phyloP scores from a whole-genome alignment of 2,888 invertebrate genomes.

The Drosophila bunnanda region DNA sequence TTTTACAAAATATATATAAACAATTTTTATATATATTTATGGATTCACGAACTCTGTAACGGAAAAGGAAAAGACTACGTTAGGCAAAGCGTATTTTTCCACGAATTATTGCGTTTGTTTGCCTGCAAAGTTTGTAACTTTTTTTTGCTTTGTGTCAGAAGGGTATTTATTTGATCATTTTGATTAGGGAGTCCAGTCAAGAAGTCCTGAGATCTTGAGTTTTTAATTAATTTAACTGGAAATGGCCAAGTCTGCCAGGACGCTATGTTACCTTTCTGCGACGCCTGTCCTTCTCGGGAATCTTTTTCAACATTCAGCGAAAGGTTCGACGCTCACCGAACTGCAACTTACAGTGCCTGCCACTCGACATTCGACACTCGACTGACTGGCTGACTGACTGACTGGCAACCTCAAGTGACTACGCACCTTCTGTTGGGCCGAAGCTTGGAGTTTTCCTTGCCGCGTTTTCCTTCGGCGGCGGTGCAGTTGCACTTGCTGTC shows the following conservation, averaged over 20 bases:
- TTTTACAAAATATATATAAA: constrained; percentile 12
- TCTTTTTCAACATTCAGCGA: not conserved
- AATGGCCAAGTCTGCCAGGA: not conserved
- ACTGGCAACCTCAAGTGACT: constrained; percentile 59
- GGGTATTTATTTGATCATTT: not conserved
- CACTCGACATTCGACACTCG: constrained; percentile 42
- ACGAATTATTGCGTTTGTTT: constrained; percentile 43
- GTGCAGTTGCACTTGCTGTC: constrained; percentile 1
- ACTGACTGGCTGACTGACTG: constrained; percentile 17
- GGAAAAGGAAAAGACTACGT: constrained; percentile 38
- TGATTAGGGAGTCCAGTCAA: not conserved
- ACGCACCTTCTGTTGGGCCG: constrained; percentile 64
- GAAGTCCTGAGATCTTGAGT: too few relatives aligned
- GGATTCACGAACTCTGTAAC: constrained; percentile 12
- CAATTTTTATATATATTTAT: not conserved
- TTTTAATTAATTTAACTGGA: constrained; percentile 1
- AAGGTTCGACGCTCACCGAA: not conserved
- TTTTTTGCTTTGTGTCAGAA: not conserved
- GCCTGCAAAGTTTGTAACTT: constrained; percentile 8
- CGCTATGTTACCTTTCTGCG: not conserved
- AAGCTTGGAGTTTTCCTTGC: not conserved
- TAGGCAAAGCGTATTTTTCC: constrained; percentile 61
- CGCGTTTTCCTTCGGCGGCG: constrained; percentile 5
- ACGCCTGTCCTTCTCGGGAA: too few relatives aligned
- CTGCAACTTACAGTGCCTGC: constrained; percentile 5